A percentile compares a stretch with the other conserved stretches of the same genome.
phyloP scores from a whole-genome alignment of 1,140 invertebrate genomes.

The Ooceraea biroi region DNA sequence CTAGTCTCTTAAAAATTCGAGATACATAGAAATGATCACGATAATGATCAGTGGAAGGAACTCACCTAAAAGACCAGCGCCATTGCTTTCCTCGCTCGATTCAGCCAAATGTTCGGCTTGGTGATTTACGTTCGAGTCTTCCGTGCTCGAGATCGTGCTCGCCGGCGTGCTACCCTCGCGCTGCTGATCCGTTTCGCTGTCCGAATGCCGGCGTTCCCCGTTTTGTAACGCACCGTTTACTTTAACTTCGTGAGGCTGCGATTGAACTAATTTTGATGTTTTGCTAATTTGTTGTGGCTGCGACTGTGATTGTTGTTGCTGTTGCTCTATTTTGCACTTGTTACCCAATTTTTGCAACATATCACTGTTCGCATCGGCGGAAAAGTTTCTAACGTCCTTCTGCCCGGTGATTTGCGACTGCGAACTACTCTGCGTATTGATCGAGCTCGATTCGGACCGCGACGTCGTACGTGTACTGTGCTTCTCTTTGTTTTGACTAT shows the following conservation, averaged over 20 bases:
- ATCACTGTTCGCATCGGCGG: conserved; percentile 76
- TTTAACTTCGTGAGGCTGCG: conserved; percentile 81
- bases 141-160: conserved; percentile 83
- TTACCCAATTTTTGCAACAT: conserved; percentile 80
- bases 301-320: conserved; percentile 67
- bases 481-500: conserved; percentile 85
- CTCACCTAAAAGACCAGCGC: conserved; percentile 81
- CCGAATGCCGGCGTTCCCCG: conserved; percentile 77
- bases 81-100: conserved; percentile 80
- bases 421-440: conserved; percentile 72
- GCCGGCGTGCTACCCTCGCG: conserved; percentile 84
- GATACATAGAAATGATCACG: conserved; percentile 59
- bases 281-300: conserved; percentile 70
- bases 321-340: conserved; percentile 78
- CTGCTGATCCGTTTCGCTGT: conserved; percentile 81
- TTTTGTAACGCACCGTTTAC: conserved; percentile 82
- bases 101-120: conserved; percentile 79
- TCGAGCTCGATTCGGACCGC: conserved; percentile 82
- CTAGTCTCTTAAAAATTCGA: conserved; percentile 50
- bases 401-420: conserved; percentile 80
- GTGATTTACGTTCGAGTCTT: conserved; percentile 81
- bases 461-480: conserved; percentile 80
- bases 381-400: conserved; percentile 79
- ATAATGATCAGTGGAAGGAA: conserved; percentile 66
- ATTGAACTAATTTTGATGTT: conserved; percentile 77